Evolutionary conservation across 2,888 invertebrate species (phyloP), one percentile per base, ranked within the genome.

Genomic region (Andrena marginata): DNA sequence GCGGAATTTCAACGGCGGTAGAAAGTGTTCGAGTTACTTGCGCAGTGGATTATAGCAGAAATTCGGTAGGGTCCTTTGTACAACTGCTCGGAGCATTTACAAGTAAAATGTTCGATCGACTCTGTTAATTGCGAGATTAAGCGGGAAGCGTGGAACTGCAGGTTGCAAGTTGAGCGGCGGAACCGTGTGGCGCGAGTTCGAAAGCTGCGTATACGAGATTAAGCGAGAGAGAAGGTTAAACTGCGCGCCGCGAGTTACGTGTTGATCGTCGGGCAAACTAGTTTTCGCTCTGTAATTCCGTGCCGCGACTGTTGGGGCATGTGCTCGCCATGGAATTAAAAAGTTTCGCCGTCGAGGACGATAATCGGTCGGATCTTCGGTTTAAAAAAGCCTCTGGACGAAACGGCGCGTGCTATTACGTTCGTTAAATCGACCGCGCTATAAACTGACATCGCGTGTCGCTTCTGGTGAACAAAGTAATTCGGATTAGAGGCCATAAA

Each of bases 71-170:
- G 1, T n/a, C 29, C 16, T 42, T 65, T 5, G 6, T 5, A 2
- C 23, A 5, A 16, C 4, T 10, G 51, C 23, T 20, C 8, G 13
- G 0, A 5, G 48, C 5, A 20, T 60, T 49, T 35, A 13, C 69
- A 51, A 51, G 49, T 20, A 70, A 75, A 35, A 51, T 42, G 49
- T 79, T 70, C 77, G 77, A 79, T 79, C 35, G 77, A 79, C 68
- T 79, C 77, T 13, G 79, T 48, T 77, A 79, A 79, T 79, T 77
- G 69, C 56, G 16, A 60, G 75, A 68, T 76, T 76, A 78, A 78
- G 42, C 51, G 29, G 54, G 8, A 42, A 16, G 33, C 63, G 56
- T 10, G 29, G 42, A 51, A n/a, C 48, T 49, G 70, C 35, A 10
- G 42, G 71, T 10, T 13, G 23, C 62, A 60, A 78, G 48, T 63